phyloP scores from a whole-genome alignment of 2,888 invertebrate genomes.

The Lamproptera curius region DNA sequence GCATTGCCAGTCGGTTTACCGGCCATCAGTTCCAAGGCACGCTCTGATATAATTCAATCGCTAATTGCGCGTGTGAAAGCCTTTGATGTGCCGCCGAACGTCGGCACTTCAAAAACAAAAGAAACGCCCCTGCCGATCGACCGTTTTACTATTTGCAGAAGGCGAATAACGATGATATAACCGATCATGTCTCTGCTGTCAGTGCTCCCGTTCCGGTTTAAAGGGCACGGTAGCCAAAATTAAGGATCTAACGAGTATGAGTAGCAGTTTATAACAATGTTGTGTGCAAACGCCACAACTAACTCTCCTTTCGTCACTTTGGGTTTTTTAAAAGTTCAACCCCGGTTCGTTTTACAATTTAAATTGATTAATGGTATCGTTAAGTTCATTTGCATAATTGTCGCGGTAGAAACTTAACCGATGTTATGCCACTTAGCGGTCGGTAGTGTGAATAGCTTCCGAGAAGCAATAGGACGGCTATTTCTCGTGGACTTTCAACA shows the following conservation, averaged over 20 bases:
- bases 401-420: not conserved
- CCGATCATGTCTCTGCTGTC: too few species aligned
- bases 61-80: slow-evolving; percentile 36
- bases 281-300: too few species aligned
- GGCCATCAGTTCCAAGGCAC: slow-evolving; percentile 37
- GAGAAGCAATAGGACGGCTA: not conserved
- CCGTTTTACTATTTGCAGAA: too few species aligned
- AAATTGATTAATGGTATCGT: slow-evolving; percentile 14
- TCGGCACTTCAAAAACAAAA: slow-evolving; percentile 15
- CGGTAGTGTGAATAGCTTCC: not conserved
- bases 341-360: slow-evolving; percentile 8
- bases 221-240: too few species aligned
- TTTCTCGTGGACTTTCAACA: not conserved
- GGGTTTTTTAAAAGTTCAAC: too few species aligned
- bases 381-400: not conserved
- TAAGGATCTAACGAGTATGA: too few species aligned
- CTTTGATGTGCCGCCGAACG: slow-evolving; percentile 14
- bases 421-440: not conserved
- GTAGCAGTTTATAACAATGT: too few species aligned
- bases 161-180: too few species aligned
- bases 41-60: slow-evolving; percentile 42
- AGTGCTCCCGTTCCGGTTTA: too few species aligned
- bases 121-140: slow-evolving; percentile 4
- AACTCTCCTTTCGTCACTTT: too few species aligned
- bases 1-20: slow-evolving; percentile 33